Percentiles rank a stretch among this genome's conserved stretches.
phyloP scores from a whole-genome alignment of 2,797 vertebrate species.

The Sarcophilus harrisii region DNA sequence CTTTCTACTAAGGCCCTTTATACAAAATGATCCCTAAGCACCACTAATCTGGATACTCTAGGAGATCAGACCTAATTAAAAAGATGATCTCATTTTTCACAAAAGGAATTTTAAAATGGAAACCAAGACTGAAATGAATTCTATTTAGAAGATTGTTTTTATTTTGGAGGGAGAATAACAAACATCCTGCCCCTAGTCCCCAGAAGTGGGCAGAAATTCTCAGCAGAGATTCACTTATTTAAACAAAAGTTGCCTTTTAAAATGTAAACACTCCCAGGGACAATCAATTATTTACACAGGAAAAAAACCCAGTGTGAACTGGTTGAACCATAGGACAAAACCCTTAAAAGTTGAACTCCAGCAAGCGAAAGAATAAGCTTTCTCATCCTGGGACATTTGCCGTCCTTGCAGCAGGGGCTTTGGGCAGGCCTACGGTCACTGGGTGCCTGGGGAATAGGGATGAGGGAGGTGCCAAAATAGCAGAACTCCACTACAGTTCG shows the following conservation, averaged over 20 bases:
- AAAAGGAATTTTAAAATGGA: neutral
- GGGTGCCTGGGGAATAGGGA: fast-evolving
- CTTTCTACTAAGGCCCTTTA: neutral
- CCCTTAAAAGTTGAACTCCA: neutral
- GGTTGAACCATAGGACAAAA: neutral
- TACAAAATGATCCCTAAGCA: neutral
- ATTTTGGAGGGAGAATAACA: too few species aligned
- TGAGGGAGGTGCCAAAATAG: neutral
- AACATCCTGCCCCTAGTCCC: neutral
- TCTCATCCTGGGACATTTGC: neutral
- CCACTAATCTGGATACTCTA: neutral
- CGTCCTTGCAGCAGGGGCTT: neutral
- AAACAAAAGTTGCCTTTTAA: neutral
- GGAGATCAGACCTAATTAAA: neutral
- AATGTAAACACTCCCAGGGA: neutral
- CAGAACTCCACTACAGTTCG: neutral
- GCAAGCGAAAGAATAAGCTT: neutral
- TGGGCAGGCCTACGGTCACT: neutral
- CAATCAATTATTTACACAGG: neutral
- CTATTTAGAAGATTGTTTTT: neutral
- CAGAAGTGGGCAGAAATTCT: neutral
- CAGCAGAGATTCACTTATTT: neutral
- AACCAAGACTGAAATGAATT: neutral
- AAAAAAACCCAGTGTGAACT: neutral
- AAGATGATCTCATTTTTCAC: neutral